Conservation (phyloP, 37 sponge, comb jelly and placozoan genomes). For the Cladorhizidae sp. region DNA sequence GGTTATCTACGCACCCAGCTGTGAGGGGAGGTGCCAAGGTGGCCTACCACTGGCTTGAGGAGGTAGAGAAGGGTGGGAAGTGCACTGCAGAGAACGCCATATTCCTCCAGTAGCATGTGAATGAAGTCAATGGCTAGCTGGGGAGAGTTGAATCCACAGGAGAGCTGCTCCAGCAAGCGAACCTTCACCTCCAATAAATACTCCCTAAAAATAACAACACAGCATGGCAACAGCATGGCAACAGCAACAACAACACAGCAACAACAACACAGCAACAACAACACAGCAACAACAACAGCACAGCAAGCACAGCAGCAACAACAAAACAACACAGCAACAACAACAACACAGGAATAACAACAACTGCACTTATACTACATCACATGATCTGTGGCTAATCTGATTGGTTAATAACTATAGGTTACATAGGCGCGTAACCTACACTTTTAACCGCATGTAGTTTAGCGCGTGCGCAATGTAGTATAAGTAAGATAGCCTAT, state of each 20-base stretch:
- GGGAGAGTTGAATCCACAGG: conserved; percentile 78
- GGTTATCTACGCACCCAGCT: too few species aligned
- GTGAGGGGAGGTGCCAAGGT: not conserved
- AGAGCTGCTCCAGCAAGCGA: conserved; percentile 82
- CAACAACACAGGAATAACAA: too few species aligned
- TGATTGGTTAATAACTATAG: too few species aligned
- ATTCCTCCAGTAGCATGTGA: conserved; percentile 82
- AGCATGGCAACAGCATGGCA: not conserved
- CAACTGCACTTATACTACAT: too few species aligned
- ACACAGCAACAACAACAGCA: too few species aligned
- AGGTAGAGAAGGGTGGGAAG: conserved; percentile 70
- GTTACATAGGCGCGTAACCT: too few species aligned
- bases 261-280: not conserved
- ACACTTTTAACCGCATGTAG: too few species aligned
- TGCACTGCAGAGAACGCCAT: conserved; percentile 54
- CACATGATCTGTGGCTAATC: too few species aligned
- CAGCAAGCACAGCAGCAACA: too few species aligned
- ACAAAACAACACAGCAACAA: too few species aligned
- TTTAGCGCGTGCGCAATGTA: too few species aligned
- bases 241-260: not conserved
- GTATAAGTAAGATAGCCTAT: too few species aligned
- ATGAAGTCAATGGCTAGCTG: conserved; percentile 86
- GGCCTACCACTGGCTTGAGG: conserved; percentile 70
- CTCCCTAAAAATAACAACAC: conserved; percentile 41
- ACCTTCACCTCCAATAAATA: conserved; percentile 87